Conservation (phyloP, 2,888 invertebrate species). For the Drosophila kuntzei region DNA sequence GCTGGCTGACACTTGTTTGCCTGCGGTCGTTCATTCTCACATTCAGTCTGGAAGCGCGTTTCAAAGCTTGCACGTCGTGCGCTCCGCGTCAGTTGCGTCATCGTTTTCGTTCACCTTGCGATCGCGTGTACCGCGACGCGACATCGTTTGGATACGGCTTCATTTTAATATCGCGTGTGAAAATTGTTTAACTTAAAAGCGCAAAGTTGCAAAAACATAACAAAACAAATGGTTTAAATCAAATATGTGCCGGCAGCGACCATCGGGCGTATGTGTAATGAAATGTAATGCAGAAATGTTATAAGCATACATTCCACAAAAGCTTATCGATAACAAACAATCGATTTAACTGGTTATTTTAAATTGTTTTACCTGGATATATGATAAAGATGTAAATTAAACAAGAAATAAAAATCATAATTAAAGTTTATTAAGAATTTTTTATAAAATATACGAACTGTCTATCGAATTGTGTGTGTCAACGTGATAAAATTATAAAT, state of each 20-base stretch:
- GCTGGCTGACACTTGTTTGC: slow-evolving; percentile 68
- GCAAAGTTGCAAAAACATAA: slow-evolving; percentile 46
- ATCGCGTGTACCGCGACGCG: slow-evolving; percentile 49
- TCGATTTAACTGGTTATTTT: slow-evolving; percentile 24
- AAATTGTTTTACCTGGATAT: not conserved
- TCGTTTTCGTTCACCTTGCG: slow-evolving; percentile 22
- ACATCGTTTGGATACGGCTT: slow-evolving; percentile 56
- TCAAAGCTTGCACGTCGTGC: slow-evolving; percentile 74
- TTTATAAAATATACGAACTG: not conserved
- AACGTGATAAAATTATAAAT: slow-evolving; percentile 8
- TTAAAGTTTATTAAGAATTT: not conserved
- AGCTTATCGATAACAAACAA: slow-evolving; percentile 14
- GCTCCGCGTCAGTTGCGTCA: slow-evolving; percentile 20
- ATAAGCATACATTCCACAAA: slow-evolving; percentile 11
- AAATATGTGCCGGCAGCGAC: slow-evolving; percentile 24
- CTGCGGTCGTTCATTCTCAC: slow-evolving; percentile 41
- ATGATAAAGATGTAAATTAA: slow-evolving; percentile 2
- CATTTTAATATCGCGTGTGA: slow-evolving; percentile 31
- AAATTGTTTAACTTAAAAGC: slow-evolving; percentile 30
- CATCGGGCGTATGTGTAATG: slow-evolving; percentile 30
- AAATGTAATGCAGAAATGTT: slow-evolving; percentile 29
- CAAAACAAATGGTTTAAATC: slow-evolving; percentile 29
- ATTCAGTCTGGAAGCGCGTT: slow-evolving; percentile 76
- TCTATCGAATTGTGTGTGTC: not conserved
- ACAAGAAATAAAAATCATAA: not conserved